Base-by-base conservation (phyloP, 2,113 vertebrate genomes). In the Speoplatyrhinus poulsoni region DNA sequence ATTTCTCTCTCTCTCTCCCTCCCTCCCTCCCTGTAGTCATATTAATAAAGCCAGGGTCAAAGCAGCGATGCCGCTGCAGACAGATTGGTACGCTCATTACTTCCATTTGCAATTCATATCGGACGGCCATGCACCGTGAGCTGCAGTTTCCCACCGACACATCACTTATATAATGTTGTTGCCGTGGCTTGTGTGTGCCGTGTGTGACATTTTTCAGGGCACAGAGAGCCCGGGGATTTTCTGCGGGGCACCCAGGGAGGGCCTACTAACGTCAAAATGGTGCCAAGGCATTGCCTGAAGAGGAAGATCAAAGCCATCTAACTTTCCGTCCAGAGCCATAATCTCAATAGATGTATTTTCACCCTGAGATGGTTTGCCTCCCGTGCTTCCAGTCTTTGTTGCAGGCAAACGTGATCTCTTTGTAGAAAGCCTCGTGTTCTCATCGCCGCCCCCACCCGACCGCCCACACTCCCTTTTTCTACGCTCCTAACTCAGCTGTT, bases 401-500 rank as follows among this genome's bases (percentile, higher is more conserved):
- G 74, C 70, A 67, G 46, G 49, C 62, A 61, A 49, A 52, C 76
- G 68, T 36, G 46, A 66, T 52, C 58, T 76, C 80, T 89, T 87
- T 90, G 85, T 82, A 83, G 69, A 72, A 77, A 74, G 79, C 81
- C 82, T 83, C 71, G 62, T 82, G 82, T 82, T 75, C 73, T 75
- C 70, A 15, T 13, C 46, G 15, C 57, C 13, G 56, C 67, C 70
- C 71, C 67, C 46, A 55, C 70, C 80, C 48, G 5, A 60, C 73
- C 73, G 72, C 82, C 87, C 59, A 85, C 82, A 46, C 85, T 81
- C 75, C 70, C 57, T 77, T 82, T 87, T 76, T 83, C 76, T 73
- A 60, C 71, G 81, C 85, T 90, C 88, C 82, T 88, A 90, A 90
- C 88, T 92, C 89, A 90, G 90, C 88, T 86, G 91, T 92, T 92